These are phyloP conservation scores for Pseudolaguvia tuberculata DNA, from an alignment of 2,113 vertebrate species.

Conservation along the genomic window DNA sequence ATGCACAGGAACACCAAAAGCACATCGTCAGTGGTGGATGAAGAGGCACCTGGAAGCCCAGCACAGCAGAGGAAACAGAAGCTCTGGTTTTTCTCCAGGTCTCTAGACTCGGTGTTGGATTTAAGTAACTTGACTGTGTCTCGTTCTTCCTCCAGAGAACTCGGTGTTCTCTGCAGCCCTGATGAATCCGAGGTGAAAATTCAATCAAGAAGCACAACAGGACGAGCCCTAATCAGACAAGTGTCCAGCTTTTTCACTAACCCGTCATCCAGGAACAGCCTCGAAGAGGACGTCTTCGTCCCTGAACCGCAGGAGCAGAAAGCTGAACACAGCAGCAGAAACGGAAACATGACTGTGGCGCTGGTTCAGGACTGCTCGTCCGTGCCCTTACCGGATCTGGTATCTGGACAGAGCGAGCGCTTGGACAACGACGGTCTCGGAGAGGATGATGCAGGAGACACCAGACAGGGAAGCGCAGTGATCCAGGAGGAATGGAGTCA, in stretches of 20 bases:
- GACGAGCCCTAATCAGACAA: slow-evolving; percentile 56
- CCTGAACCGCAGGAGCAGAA: slow-evolving; percentile 53
- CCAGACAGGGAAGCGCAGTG: slow-evolving; percentile 45
- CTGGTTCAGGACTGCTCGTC: slow-evolving; percentile 56
- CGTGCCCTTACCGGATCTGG: slow-evolving; percentile 71
- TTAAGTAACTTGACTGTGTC: slow-evolving; percentile 60
- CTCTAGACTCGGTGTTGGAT: slow-evolving; percentile 69
- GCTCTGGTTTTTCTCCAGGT: slow-evolving; percentile 74
- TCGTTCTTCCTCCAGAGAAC: slow-evolving; percentile 59
- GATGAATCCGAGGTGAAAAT: slow-evolving; percentile 45
- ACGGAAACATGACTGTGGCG: slow-evolving; percentile 47
- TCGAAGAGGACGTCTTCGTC: slow-evolving; percentile 70
- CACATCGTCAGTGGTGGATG: slow-evolving; percentile 62
- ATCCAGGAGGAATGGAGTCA: slow-evolving; percentile 17
- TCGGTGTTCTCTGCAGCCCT: slow-evolving; percentile 55
- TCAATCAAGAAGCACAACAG: slow-evolving; percentile 26
- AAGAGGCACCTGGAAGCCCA: slow-evolving; percentile 49
- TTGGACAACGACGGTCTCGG: slow-evolving; percentile 35
- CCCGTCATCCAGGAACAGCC: slow-evolving; percentile 58
- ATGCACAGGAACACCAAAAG: slow-evolving; percentile 66
- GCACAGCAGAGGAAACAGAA: slow-evolving; percentile 60
- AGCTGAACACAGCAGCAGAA: slow-evolving; percentile 9
- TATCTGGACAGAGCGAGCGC: slow-evolving; percentile 60
- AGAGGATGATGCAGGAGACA: slow-evolving; percentile 40
- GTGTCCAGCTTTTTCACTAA: slow-evolving; percentile 67